Evolutionary conservation across 2,888 invertebrate genomes (phyloP), one percentile per base, ranked within the genome.

Genomic region (Neuroscelio doddi): DNA sequence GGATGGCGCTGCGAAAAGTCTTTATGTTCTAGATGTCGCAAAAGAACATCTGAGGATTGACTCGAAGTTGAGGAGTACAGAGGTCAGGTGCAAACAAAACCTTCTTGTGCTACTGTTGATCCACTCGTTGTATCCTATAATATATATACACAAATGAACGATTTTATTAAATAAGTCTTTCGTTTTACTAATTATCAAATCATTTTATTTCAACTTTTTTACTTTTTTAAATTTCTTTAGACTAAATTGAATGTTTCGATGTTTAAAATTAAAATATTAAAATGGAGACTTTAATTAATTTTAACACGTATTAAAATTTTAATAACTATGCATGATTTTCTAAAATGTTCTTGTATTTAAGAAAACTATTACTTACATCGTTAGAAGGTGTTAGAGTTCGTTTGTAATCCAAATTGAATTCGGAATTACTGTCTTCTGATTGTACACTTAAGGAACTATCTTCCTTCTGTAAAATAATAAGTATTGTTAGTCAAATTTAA

Each of bases 41-140:
- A 77, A 74, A 63, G 76, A 72, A 74, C 76, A 77, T 80, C 78
- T 74, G 76, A 71, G 72, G 74, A 72, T 75, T 70, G 77, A 73
- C 41, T 74, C 74, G 68, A 75, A 73, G 71, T 74, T 72, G 70
- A 70, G 67, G 65, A 71, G 56, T 62, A 75, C 46, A 78, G 69
- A 69, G 80, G 80, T 83, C 83, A 83, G 72, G 83, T 83, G 74
- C 83, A 82, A 63, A 82, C 82, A 62, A 77, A 81, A 56, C 81
- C 81, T 53, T 82, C 82, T 67, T 82, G 81, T 12, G 77, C 79
- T 47, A 82, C 80, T 15, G 80, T 42, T 39, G 69, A 16, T 0
- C 58, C 46, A 12, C 39, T 26, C 10, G 46, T 30, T 36, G 38
- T 34, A 2, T 55, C 55, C 46, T 55, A 15, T 32, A 17, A 34